Evolutionary conservation across 2,113 vertebrate species (phyloP), one percentile per base, ranked within the genome.

Genomic region (Zosterops pallidus): DNA sequence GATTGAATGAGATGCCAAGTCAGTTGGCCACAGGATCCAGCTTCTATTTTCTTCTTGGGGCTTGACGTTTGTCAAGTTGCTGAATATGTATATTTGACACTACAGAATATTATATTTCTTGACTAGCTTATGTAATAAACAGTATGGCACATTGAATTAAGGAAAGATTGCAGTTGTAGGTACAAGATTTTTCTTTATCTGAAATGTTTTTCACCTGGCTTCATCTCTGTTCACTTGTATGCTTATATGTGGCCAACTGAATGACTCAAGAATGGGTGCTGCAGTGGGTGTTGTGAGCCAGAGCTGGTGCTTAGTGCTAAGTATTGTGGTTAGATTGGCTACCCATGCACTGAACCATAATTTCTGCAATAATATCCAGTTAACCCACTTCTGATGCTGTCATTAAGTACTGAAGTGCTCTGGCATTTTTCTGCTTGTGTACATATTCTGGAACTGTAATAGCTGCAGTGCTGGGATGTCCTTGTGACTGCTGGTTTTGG

Each of bases 111-210:
- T 82, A 4, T 86, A 86, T 89, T 86, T 37, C 84, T 90, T 75
- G 60, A 64, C 53, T 77, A 52, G n/a, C 42, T 94, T 83, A 81
- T 84, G 20, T 67, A 59, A 71, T 68, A 78, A 95, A 79, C 15
- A 5, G 60, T 69, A 55, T 90, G 88, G 76, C 90, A 92, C 65
- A 18, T 71, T 52, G 72, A 25, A 49, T 84, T 88, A 81, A 81
- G 53, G 52, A 59, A 89, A 81, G 75, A 76, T 72, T 68, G 75
- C 41, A 31, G 41, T 80, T 90, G 67, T 77, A 95, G 93, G 91
- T 95, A 95, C 70, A 95, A 93, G 77, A 42, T 76, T 93, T 92
- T 82, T n/a, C 63, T 93, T 74, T 50, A 71, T 88, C 62, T 72
- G 53, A 31, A 60, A 26, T 77, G 52, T 83, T 84, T 90, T 88